phyloP scores from a whole-genome alignment of 2,797 vertebrate genomes.

The Helicolenus hilgendorfi region DNA sequence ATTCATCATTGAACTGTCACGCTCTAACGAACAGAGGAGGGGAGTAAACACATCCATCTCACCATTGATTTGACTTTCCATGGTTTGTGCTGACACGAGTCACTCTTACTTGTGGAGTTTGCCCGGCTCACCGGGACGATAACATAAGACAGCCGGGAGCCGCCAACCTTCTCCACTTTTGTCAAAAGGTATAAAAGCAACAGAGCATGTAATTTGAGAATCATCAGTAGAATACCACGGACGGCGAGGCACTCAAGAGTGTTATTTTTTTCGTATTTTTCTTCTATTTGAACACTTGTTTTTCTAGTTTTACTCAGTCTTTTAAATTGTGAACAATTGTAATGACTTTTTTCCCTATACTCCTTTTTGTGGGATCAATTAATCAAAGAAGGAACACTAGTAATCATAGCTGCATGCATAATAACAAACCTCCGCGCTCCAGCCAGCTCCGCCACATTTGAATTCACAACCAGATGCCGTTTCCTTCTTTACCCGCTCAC shows the following conservation, averaged over 20 bases:
- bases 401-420: conserved; percentile 19
- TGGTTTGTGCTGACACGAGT: conserved; percentile 74
- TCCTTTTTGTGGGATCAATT: background rate
- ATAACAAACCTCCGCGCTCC: background rate
- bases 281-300: background rate
- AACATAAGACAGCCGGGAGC: conserved; percentile 36
- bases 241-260: background rate
- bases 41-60: conserved; percentile 73
- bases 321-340: background rate
- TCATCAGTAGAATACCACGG: conserved; percentile 1
- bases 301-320: background rate
- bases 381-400: conserved; percentile 5
- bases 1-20: conserved; percentile 60
- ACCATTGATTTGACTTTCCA: conserved; percentile 69
- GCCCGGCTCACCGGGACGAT: conserved; percentile 32
- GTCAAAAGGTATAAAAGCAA: conserved; percentile 40
- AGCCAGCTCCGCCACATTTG: background rate
- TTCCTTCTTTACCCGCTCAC: background rate
- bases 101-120: conserved; percentile 61
- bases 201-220: conserved; percentile 50
- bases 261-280: background rate
- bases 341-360: background rate
- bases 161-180: conserved; percentile 27
- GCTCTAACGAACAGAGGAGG: conserved; percentile 62
- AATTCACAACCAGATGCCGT: conserved; percentile 50